Conservation (phyloP, 2,113 vertebrate genomes). For the Gopherus evgoodei region DNA sequence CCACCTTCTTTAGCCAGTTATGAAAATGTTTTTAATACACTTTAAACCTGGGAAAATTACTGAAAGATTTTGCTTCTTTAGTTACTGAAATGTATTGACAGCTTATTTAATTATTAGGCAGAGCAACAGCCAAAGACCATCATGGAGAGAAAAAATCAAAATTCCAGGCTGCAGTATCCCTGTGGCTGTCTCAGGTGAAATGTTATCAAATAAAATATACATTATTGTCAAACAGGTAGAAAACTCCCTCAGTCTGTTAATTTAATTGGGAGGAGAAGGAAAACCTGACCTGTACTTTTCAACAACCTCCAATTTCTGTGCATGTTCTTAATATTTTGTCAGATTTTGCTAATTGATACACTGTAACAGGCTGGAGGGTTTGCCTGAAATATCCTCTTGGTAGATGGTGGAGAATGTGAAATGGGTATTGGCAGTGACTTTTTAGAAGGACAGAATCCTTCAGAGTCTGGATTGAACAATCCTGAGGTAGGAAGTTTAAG, state of each 20-base stretch:
- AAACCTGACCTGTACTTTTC: conserved; percentile 19
- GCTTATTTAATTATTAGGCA: conserved; percentile 43
- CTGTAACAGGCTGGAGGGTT: not conserved
- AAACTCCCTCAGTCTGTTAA: not conserved
- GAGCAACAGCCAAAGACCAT: not conserved
- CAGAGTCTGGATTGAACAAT: not conserved
- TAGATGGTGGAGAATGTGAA: conserved; percentile 25
- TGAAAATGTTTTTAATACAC: not conserved
- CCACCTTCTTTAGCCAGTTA: not conserved
- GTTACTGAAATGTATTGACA: conserved; percentile 25
- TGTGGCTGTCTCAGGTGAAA: conserved; percentile 32
- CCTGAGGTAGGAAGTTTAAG: not conserved
- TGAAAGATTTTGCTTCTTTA: conserved; percentile 8
- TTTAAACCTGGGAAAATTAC: conserved; percentile 9
- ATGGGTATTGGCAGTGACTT: conserved; percentile 14
- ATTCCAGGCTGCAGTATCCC: conserved; percentile 39
- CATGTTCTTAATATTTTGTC: not conserved
- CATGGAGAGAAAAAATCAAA: conserved; percentile 35
- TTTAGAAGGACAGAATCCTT: not conserved
- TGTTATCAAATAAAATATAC: conserved; percentile 19
- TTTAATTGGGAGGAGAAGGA: conserved; percentile 50
- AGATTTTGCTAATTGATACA: conserved; percentile 42
- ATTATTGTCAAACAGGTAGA: not conserved
- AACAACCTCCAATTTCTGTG: not conserved
- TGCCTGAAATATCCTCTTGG: conserved; percentile 5